These are phyloP conservation scores for Cliona cf. orientalis DNA, from an alignment of 37 sponge, comb jelly and placozoan genomes.

Conservation along the genomic window DNA sequence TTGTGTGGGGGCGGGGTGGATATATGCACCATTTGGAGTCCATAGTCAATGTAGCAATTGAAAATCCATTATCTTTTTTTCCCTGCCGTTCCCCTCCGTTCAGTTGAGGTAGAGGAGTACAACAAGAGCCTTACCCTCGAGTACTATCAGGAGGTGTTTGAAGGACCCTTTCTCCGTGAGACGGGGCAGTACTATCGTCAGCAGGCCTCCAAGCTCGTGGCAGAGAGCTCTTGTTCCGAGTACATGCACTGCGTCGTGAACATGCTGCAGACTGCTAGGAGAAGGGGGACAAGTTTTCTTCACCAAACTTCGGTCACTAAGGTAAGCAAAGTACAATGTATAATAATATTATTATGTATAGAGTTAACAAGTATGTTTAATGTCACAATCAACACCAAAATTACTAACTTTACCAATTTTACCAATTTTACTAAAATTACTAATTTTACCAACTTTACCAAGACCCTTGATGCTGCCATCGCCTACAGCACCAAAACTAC, in stretches of 20 bases:
- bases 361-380: too few species aligned
- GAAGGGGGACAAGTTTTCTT: conserved; percentile 39
- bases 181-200: conserved; percentile 46
- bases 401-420: too few species aligned
- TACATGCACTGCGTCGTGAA: conserved; percentile 45
- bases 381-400: too few species aligned
- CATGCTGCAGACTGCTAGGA: conserved; percentile 22
- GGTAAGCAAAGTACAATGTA: conserved; percentile 1
- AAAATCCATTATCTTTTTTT: conserved; percentile 9
- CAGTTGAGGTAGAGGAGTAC: conserved; percentile 70
- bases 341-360: too few species aligned
- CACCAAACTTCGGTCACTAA: conserved; percentile 65
- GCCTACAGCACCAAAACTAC: too few species aligned
- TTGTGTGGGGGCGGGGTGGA: too few species aligned
- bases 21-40: too few species aligned
- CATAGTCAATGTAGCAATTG: not conserved
- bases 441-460: too few species aligned
- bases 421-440: too few species aligned
- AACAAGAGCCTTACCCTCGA: conserved; percentile 4
- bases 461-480: too few species aligned
- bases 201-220: conserved; percentile 40
- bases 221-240: conserved; percentile 37
- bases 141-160: conserved; percentile 62
- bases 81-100: not conserved
- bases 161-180: conserved; percentile 51